A percentile compares a stretch with the other conserved stretches of the same genome.
Conservation (phyloP, 2,797 vertebrate genomes). For the Nyctibius grandis region DNA sequence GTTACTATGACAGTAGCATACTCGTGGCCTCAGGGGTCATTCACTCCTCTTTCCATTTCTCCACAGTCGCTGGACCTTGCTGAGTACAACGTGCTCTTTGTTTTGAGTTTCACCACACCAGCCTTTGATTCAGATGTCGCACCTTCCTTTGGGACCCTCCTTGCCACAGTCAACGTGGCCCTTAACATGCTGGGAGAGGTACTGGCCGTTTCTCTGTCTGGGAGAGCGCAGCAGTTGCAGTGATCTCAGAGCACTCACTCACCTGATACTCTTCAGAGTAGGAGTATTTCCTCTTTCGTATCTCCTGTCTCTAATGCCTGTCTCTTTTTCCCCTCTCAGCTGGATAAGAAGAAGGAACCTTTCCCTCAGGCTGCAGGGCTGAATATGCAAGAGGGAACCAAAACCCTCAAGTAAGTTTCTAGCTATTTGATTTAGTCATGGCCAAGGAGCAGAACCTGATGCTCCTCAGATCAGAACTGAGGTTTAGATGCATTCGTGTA, state of each 20-base stretch:
- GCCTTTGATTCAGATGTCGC: constrained; percentile 94
- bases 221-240: neutral
- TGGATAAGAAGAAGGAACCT: constrained; percentile 96
- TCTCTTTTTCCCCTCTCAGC: constrained; percentile 73
- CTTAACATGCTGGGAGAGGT: constrained; percentile 96
- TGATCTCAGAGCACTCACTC: neutral
- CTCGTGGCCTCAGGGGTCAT: neutral
- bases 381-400: constrained; percentile 86
- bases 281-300: neutral
- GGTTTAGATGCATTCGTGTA: neutral
- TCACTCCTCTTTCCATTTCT: neutral
- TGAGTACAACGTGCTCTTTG: constrained; percentile 90
- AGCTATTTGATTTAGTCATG: neutral
- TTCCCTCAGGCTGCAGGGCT: constrained; percentile 79
- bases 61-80: constrained; percentile 91
- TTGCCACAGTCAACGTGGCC: constrained; percentile 94
- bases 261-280: neutral
- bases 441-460: neutral
- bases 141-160: constrained; percentile 95
- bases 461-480: neutral
- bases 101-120: constrained; percentile 92
- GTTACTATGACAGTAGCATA: neutral
- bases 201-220: neutral
- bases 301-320: neutral
- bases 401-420: constrained; percentile 87